Evolutionary conservation across 2,113 vertebrate species (phyloP).

Genomic region (Phalacrocorax aristotelis): DNA sequence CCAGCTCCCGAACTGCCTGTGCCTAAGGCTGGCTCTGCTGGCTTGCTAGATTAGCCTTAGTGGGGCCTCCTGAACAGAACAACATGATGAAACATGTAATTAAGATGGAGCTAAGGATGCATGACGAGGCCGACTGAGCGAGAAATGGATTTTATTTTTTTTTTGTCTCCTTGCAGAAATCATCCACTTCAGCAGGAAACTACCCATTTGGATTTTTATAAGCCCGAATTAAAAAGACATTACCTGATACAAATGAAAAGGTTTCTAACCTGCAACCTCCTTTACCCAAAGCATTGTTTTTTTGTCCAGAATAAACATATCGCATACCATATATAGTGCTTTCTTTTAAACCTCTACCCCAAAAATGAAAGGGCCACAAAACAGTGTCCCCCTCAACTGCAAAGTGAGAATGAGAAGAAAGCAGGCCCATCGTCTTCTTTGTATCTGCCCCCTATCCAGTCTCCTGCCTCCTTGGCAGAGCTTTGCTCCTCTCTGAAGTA

Average conservation of each 20-base stretch:
- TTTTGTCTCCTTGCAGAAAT: constrained; percentile 66
- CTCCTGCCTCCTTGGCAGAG: not conserved
- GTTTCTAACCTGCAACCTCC: constrained; percentile 42
- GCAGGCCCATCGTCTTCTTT: not conserved
- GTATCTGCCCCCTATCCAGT: not conserved
- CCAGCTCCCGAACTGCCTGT: not conserved
- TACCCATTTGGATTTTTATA: constrained; percentile 29
- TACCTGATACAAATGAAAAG: constrained; percentile 34
- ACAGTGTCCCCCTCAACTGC: accelerated
- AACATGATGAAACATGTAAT: constrained; percentile 69
- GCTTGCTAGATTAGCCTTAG: constrained; percentile 33
- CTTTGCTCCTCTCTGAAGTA: not conserved
- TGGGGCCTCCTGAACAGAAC: constrained; percentile 42
- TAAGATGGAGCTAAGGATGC: constrained; percentile 69
- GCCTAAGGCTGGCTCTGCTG: constrained; percentile 46
- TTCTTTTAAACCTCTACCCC: not conserved
- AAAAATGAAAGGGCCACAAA: not conserved
- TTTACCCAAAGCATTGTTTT: constrained; percentile 23
- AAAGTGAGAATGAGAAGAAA: not conserved
- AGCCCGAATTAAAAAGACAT: constrained; percentile 61
- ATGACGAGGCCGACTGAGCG: constrained; percentile 61
- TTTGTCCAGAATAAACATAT: constrained; percentile 12
- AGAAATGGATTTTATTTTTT: constrained; percentile 64
- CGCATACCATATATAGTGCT: not conserved
- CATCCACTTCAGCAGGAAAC: constrained; percentile 55